Conservation (phyloP, 2,113 vertebrate species). For the Syngnathus floridae region DNA sequence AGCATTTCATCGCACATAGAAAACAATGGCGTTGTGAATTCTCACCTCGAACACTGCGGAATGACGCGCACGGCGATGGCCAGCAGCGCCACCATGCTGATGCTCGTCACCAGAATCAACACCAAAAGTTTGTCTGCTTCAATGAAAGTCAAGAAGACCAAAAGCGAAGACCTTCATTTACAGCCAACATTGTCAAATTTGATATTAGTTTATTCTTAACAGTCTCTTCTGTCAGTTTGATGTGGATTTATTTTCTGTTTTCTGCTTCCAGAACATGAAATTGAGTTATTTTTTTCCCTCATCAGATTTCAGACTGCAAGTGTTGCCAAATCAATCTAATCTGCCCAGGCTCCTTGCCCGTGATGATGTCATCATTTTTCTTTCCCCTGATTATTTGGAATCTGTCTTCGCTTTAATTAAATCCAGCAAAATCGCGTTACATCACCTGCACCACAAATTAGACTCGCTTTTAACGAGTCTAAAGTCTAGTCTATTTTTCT, state of each 20-base stretch:
- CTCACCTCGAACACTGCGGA: constrained; percentile 66
- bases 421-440: too few relatives aligned
- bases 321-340: too few relatives aligned
- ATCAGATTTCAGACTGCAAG: not conserved
- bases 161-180: not conserved
- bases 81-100: constrained; percentile 51
- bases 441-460: too few relatives aligned
- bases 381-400: too few relatives aligned
- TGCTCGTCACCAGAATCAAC: constrained; percentile 49
- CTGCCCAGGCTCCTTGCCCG: too few relatives aligned
- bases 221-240: not conserved
- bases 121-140: constrained; percentile 56
- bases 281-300: not conserved
- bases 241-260: too few relatives aligned
- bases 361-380: too few relatives aligned
- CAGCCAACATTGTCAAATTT: not conserved
- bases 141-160: not conserved
- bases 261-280: too few relatives aligned
- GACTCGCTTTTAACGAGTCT: too few relatives aligned
- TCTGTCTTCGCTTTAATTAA: too few relatives aligned
- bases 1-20: not conserved
- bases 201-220: not conserved
- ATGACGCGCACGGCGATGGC: constrained; percentile 50
- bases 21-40: too few relatives aligned
- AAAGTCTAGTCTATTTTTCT: too few relatives aligned